Base-by-base conservation (phyloP, 2,888 invertebrate species). In the Drosophila pseudotalamancana region DNA sequence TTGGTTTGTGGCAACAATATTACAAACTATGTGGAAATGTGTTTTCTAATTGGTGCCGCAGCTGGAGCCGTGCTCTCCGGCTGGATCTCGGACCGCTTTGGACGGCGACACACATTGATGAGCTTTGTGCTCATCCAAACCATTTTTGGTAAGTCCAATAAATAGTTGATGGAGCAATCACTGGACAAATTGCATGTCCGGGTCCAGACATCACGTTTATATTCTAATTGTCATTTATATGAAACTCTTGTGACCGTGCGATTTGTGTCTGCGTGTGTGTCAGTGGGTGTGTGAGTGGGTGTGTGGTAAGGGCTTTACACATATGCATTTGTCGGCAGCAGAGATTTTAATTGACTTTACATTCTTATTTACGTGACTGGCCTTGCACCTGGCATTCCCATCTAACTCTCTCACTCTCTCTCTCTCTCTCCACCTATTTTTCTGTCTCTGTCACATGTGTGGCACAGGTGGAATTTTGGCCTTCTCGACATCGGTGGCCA, bases 41-140 rank as follows among this genome's bases (percentile, higher is more conserved):
- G 93, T 87, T 95, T 94, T 86, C 91, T 95, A 57, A 92, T 92
- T 19, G 95, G 94, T 5, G 94, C 94, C 2, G 94, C 94, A 0
- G 89, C 94, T 4, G 94, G 94, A 8, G 94, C 94, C 39, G 92
- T 94, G n/a, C 92, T 93, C n/a, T 93, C 94, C 68, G 94, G 94
- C 1, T 93, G 93, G 80, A 91, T 94, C 16, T 94, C 94, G 0
- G 94, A 95, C 88, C 93, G 93, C 90, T 94, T 92, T 77, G 95
- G 95, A 6, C 92, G 95, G 18, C 94, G 94, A 77, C 92, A 92
- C 51, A 93, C 94, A 0, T 89, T 95, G 57, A 93, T 95, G 92
- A 90, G 91, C 2, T 93, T 94, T 6, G 91, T 93, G 35, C 84
- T 92, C 4, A 88, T 94, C 25, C 94, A 94, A 88, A 92, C 93